Conservation (phyloP, 2,797 vertebrate genomes). For the Pangasius mekongensis region DNA sequence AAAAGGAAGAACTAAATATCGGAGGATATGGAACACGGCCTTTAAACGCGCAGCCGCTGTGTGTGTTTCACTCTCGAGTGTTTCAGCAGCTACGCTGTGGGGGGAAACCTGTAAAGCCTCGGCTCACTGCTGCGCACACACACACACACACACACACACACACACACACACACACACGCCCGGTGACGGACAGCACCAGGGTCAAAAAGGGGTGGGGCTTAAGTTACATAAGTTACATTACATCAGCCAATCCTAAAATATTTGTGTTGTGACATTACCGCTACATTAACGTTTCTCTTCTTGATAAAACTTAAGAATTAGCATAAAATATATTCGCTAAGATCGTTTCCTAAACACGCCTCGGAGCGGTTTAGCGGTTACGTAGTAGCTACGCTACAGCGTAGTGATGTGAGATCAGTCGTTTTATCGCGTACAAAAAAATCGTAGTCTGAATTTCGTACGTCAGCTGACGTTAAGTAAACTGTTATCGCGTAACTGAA, state of each 20-base stretch:
- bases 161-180: slow-evolving; percentile 20
- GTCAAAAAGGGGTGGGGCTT: not conserved
- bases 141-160: slow-evolving; percentile 6
- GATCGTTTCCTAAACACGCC: not conserved
- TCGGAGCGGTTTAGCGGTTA: not conserved
- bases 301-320: not conserved
- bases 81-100: not conserved
- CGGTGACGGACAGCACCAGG: not conserved
- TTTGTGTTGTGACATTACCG: not conserved
- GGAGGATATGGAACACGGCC: no score
- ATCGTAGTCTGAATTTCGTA: not conserved
- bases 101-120: not conserved
- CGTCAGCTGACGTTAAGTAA: not conserved
- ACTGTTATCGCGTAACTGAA: not conserved
- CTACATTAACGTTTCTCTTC: not conserved
- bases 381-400: not conserved
- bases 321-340: not conserved
- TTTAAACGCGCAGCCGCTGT: not conserved
- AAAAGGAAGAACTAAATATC: not conserved
- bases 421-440: not conserved
- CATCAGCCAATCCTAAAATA: not conserved
- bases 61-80: slow-evolving; percentile 9
- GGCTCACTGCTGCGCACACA: slow-evolving; percentile 23
- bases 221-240: not conserved
- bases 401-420: not conserved